phyloP scores from a whole-genome alignment of 2,888 invertebrate genomes.

The Notodonta dromedarius region DNA sequence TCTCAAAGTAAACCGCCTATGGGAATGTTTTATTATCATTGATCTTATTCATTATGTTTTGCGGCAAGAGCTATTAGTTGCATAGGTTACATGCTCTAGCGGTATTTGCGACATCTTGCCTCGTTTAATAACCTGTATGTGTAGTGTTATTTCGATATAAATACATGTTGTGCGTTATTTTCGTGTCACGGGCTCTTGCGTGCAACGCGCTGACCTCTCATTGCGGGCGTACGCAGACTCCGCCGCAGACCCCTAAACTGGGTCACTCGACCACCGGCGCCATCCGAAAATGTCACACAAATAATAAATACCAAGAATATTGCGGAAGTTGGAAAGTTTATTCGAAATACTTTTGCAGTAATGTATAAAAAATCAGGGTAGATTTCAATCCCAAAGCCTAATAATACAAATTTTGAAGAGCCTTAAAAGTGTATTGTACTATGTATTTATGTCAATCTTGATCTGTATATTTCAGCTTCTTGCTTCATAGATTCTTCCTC shows the following conservation, averaged over 20 bases:
- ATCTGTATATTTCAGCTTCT: no score
- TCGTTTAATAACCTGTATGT: slow-evolving; percentile 30
- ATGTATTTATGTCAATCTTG: no score
- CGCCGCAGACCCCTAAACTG: slow-evolving; percentile 61
- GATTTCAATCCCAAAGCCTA: not conserved
- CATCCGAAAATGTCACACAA: slow-evolving; percentile 54
- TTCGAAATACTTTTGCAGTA: not conserved
- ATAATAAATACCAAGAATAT: slow-evolving; percentile 18
- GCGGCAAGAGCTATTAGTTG: slow-evolving; percentile 15
- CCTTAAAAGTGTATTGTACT: not conserved
- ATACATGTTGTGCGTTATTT: slow-evolving; percentile 38
- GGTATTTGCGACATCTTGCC: slow-evolving; percentile 35
- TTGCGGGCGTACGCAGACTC: slow-evolving; percentile 62
- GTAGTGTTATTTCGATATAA: slow-evolving; percentile 40
- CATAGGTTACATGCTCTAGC: slow-evolving; percentile 32
- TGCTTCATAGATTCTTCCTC: no score
- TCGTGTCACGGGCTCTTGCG: slow-evolving; percentile 56
- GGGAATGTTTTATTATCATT: slow-evolving; percentile 35
- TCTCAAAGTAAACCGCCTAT: slow-evolving; percentile 34
- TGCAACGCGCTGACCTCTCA: slow-evolving; percentile 61
- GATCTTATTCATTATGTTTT: slow-evolving; percentile 24
- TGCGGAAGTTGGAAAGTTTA: slow-evolving; percentile 3
- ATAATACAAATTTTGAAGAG: not conserved
- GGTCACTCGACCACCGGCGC: slow-evolving; percentile 62
- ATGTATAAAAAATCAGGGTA: not conserved